phyloP scores from a whole-genome alignment of 2,113 vertebrate genomes.

The Gila orcuttii region DNA sequence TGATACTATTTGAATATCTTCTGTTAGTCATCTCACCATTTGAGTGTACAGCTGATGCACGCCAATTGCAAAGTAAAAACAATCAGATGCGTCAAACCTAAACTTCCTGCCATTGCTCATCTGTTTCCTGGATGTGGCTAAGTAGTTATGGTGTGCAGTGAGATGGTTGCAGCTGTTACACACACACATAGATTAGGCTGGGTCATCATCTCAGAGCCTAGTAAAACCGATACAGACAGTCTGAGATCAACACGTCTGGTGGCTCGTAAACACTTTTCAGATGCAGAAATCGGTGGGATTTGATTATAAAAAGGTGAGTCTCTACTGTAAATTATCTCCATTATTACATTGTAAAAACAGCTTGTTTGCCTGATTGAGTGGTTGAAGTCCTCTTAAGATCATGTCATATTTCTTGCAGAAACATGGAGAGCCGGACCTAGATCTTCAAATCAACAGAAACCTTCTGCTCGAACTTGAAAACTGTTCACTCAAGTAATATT shows the following conservation, averaged over 20 bases:
- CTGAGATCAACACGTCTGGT: background rate
- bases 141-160: background rate
- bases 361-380: background rate
- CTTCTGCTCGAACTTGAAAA: background rate
- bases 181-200: background rate
- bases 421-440: background rate
- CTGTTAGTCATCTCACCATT: background rate
- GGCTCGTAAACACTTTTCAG: background rate
- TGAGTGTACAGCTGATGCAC: too few relatives aligned
- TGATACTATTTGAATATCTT: background rate
- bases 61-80: background rate
- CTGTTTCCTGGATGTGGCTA: conserved; percentile 23
- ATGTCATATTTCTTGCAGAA: background rate
- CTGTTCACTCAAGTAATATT: background rate
- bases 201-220: background rate
- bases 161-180: background rate
- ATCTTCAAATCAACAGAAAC: background rate
- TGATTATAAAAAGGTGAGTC: background rate
- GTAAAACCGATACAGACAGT: background rate
- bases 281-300: background rate
- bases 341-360: background rate
- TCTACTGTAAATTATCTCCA: background rate
- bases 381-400: background rate
- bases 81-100: background rate
- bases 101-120: background rate